Percentiles rank a stretch among this genome's conserved stretches.
Conservation (phyloP, 1,140 invertebrate species). For the Oedothorax gibbosus region DNA sequence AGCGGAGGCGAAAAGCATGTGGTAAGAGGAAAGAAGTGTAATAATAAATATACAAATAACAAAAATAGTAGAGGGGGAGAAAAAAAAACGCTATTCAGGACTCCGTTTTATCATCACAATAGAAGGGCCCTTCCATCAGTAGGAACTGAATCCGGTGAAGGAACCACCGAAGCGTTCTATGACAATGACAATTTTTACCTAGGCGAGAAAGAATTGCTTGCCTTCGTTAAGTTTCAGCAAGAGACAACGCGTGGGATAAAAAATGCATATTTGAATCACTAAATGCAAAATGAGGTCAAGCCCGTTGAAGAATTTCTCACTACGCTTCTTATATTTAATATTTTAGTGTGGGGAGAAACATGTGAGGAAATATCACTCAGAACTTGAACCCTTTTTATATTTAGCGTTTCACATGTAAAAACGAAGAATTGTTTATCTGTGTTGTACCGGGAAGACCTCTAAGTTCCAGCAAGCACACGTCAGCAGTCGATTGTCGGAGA, state of each 20-base stretch:
- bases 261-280: not conserved
- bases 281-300: too few relatives aligned
- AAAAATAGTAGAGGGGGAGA: not conserved
- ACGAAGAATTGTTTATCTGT: slow-evolving; percentile 54
- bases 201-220: not conserved
- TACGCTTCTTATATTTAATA: too few relatives aligned
- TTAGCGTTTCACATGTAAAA: too few relatives aligned
- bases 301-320: too few relatives aligned
- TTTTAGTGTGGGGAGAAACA: too few relatives aligned
- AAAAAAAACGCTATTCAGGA: slow-evolving; percentile 27
- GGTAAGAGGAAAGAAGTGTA: not conserved
- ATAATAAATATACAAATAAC: too few relatives aligned
- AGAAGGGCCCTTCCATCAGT: not conserved
- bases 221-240: slow-evolving; percentile 53
- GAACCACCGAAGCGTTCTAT: slow-evolving; percentile 53
- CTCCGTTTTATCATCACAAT: slow-evolving; percentile 57
- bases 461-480: slow-evolving; percentile 35
- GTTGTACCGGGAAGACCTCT: slow-evolving; percentile 32
- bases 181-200: slow-evolving; percentile 59
- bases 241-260: slow-evolving; percentile 18
- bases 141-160: not conserved
- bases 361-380: too few relatives aligned
- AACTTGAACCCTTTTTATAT: too few relatives aligned
- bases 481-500: slow-evolving; percentile 33
- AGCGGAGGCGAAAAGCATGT: slow-evolving; percentile 42